Base-by-base conservation (phyloP, 2,113 vertebrate species). In the Stegostoma tigrinum region DNA sequence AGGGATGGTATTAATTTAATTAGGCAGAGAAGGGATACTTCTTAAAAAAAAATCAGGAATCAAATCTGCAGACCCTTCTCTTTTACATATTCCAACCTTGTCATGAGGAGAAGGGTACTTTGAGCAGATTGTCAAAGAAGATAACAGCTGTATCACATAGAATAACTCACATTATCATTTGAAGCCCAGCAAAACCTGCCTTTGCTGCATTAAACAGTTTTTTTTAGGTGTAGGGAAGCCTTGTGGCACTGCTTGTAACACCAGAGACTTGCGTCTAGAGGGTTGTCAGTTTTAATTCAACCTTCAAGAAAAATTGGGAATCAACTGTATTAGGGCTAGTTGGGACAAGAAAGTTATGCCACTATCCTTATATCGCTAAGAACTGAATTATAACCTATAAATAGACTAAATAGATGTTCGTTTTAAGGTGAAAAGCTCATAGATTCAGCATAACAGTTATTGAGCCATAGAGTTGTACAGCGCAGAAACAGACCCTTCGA, bases 381-480 rank as follows among this genome's bases (percentile, higher is more conserved):
- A 70, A 27, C 23, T 72, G 14, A 17, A 48, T 95, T 95, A 48
- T 67, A 95, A 72, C 45, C 68, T 15, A 72, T 14, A 12, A 24
- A 61, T 61, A 61, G 55, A 30, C 55, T n/a, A 91, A 64, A 93
- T 38, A 66, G n/a, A 93, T 93, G 89, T 66, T 19, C 2, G 61
- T 93, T 34, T 21, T 66, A 66, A 97, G 97, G 97, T 97, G 97
- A 97, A 97, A 98, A 98, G 91, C 95, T 93, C 68, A 95, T 87
- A 95, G 90, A 87, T 48, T 80, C 96, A 96, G 95, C 96, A 96
- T 96, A 55, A 91, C 91, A 95, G 89, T 90, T 17, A 83, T 72
- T 55, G 95, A 45, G 80, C 48, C 48, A 48, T 48, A 48, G 48
- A 48, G 48, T 48, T 48, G 48, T 48, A 48, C 48, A 48, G 48